phyloP scores from a whole-genome alignment of 2,888 invertebrate genomes.

The Diarsia rubi region DNA sequence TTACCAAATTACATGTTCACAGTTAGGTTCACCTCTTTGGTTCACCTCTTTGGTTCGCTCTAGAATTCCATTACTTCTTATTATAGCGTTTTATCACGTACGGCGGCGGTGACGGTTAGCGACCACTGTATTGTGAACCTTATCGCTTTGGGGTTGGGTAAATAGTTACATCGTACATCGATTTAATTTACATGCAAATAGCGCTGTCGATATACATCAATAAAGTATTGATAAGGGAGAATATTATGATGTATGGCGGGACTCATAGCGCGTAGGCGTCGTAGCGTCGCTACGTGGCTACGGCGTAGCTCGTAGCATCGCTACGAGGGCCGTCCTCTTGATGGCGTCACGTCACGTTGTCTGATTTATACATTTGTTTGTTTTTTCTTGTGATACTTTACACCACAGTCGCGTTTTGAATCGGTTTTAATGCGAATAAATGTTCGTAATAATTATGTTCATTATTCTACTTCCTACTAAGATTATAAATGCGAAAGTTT shows the following conservation, averaged over 20 bases:
- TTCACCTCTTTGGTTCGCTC: conserved; percentile 18
- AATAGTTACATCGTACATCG: not conserved
- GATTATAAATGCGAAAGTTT: too few species aligned
- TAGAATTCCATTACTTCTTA: conserved; percentile 46
- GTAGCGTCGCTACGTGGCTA: conserved; percentile 56
- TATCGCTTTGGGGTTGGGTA: conserved; percentile 24
- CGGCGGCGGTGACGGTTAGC: not conserved
- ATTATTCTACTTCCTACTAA: too few species aligned
- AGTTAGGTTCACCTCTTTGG: conserved; percentile 24
- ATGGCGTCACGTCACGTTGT: conserved; percentile 34
- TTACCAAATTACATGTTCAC: not conserved
- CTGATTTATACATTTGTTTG: conserved; percentile 41
- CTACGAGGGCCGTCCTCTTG: conserved; percentile 11
- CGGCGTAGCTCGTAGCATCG: conserved; percentile 41
- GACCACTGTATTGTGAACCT: conserved; percentile 17
- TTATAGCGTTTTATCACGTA: conserved; percentile 51
- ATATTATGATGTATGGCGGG: conserved; percentile 55
- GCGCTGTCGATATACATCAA: conserved; percentile 59
- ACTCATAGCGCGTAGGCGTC: conserved; percentile 51
- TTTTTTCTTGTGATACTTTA: too few species aligned
- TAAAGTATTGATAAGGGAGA: conserved; percentile 61
- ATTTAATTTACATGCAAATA: conserved; percentile 59
- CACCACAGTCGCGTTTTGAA: too few species aligned
- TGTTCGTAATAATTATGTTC: too few species aligned
- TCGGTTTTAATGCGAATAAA: too few species aligned